Evolutionary conservation across 1,140 invertebrate species (phyloP), one percentile per base, ranked within the genome.

Genomic region (Lucilia cuprina): DNA sequence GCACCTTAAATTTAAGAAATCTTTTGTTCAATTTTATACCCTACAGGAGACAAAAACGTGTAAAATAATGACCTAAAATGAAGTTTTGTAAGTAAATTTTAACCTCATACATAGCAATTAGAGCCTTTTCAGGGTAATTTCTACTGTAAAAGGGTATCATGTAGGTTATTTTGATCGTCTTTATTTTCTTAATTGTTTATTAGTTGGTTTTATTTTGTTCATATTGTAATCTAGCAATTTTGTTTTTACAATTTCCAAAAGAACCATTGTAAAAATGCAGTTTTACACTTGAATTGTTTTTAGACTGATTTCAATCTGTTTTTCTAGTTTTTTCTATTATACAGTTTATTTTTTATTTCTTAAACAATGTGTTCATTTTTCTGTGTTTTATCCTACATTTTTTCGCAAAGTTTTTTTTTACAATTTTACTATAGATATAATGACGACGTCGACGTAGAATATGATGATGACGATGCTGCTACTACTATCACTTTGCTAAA

Each of bases 291-390:
- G 82, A 85, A 83, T 80, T 85, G 84, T 80, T 85, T 80, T 41
- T 55, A 83, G 84, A 85, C 84, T 83, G 84, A 85, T 85, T 85
- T 85, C 84, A 85, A 85, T 85, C 84, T 80, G 84, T 85, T 85
- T 85, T 80, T 83, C 84, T 82, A 83, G 84, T 85, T 83, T 82
- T 85, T 83, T 30, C 25, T 30, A 30, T 65, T 65, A 9, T 41
- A 34, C 5, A 25, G 47, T 60, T 82, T 60, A 17, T 82, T 65
- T 65, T 35, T 82, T n/a, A 5, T 70, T 19, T 70, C 25, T 70
- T 70, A 25, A 80, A 80, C 77, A 80, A 49, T 80, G 77, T 80
- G 77, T 80, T 49, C 77, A 80, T 80, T 80, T 80, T 80, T 41
- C 35, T 80, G 77, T 41, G 7, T 77, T 80, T 49, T 41, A 3